phyloP scores from a whole-genome alignment of 2,113 vertebrate genomes.

The Phyllopteryx taeniolatus region DNA sequence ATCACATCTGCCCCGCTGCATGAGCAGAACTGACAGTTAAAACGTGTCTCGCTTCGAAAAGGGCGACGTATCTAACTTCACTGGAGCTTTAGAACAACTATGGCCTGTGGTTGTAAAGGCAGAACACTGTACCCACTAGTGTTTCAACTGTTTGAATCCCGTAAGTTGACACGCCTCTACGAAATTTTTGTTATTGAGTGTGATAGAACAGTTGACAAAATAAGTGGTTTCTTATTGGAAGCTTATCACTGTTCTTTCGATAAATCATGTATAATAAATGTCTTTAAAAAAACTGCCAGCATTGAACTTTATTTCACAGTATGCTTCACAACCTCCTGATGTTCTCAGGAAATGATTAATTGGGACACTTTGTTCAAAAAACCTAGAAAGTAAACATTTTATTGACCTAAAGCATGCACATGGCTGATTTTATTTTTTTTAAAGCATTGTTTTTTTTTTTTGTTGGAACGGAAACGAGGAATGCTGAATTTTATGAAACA shows the following conservation, averaged over 20 bases:
- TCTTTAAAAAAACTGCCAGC: neutral
- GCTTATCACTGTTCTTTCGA: neutral
- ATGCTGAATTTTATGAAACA: conserved; percentile 57
- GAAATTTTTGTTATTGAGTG: neutral
- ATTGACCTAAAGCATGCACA: conserved; percentile 75
- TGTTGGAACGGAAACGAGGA: conserved; percentile 55
- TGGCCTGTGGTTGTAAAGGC: neutral
- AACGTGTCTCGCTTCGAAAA: neutral
- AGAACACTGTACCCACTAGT: neutral
- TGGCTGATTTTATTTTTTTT: conserved; percentile 46
- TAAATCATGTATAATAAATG: neutral
- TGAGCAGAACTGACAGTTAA: conserved; percentile 9
- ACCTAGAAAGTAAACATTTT: conserved; percentile 69
- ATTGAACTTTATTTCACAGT: conserved; percentile 6
- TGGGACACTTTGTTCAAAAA: conserved; percentile 41
- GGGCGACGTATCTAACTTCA: neutral
- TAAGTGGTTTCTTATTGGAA: neutral
- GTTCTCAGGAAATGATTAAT: conserved; percentile 32
- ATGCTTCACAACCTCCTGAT: neutral
- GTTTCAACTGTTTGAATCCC: too few relatives aligned
- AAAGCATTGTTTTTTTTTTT: conserved; percentile 27
- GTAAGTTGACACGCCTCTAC: too few relatives aligned
- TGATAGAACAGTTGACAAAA: neutral
- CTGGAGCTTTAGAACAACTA: neutral
- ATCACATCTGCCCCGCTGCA: conserved; percentile 43